phyloP scores from a whole-genome alignment of 2,888 invertebrate species.

The Scelioninae gen. 2 region DNA sequence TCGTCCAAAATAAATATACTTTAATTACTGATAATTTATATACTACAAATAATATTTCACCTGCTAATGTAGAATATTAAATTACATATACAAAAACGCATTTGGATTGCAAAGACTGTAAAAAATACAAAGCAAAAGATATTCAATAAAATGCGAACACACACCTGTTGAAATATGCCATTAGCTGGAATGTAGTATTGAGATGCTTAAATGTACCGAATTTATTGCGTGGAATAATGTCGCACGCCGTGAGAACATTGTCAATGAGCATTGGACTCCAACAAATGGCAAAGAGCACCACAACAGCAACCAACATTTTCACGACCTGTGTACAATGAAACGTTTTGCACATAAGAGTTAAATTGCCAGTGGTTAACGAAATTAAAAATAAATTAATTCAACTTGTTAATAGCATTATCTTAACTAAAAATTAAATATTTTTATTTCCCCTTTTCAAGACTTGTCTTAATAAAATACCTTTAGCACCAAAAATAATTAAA shows the following conservation, averaged over 20 bases:
- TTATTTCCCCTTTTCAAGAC: no score
- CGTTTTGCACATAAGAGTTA: not conserved
- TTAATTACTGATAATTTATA: no score
- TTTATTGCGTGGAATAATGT: constrained; percentile 76
- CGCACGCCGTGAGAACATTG: constrained; percentile 81
- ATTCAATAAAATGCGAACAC: constrained; percentile 1
- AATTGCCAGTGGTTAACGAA: constrained; percentile 1
- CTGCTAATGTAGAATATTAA: no score
- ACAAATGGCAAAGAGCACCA: constrained; percentile 82
- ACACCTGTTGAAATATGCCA: constrained; percentile 83
- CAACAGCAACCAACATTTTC: constrained; percentile 84
- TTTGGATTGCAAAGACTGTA: no score
- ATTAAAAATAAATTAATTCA: not conserved
- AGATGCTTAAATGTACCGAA: constrained; percentile 78
- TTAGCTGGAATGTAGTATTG: constrained; percentile 79
- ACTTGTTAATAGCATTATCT: no score
- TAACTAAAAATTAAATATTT: no score
- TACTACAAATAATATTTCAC: no score
- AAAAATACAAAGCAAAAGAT: not conserved
- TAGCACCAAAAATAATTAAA: no score
- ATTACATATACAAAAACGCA: no score
- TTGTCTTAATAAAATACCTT: no score
- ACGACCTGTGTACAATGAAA: constrained; percentile 78
- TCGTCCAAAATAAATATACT: no score
- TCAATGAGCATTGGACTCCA: constrained; percentile 83